A percentile compares a stretch with the other conserved stretches of the same genome.
phyloP scores from a whole-genome alignment of 2,113 vertebrate species.

The Sceloporus tristichus region DNA sequence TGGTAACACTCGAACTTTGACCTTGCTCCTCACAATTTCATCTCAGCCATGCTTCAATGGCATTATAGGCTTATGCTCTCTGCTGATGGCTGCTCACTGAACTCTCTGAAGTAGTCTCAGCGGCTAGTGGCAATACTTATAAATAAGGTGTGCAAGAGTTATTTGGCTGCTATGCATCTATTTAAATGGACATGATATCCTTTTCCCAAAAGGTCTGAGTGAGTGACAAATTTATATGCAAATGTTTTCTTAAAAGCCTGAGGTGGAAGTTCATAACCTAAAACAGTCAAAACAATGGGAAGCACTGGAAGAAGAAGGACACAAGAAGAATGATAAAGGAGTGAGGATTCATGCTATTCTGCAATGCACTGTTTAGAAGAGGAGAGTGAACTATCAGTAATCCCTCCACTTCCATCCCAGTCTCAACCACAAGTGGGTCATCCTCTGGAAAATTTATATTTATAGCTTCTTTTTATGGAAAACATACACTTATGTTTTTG shows the following conservation, averaged over 20 bases:
- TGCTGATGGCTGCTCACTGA: conserved; percentile 1
- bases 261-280: neutral
- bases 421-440: neutral
- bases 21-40: conserved; percentile 36
- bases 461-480: no score
- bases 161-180: neutral
- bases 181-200: neutral
- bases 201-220: neutral
- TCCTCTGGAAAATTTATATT: neutral
- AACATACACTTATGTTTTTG: no score
- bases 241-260: neutral
- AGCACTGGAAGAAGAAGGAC: neutral
- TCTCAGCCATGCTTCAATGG: conserved; percentile 29
- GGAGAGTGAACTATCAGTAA: no score
- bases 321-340: neutral
- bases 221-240: neutral
- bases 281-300: neutral
- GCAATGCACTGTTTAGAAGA: neutral
- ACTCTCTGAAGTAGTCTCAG: conserved; percentile 30
- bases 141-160: conserved; percentile 4
- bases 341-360: neutral
- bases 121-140: neutral
- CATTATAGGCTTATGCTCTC: conserved; percentile 19
- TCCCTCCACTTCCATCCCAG: neutral
- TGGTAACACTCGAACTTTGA: conserved; percentile 29